A percentile compares a stretch with the other conserved stretches of the same genome.
These are phyloP conservation scores for Stylophora pistillata DNA, from an alignment of 64 coral and sea anemone species.

Conservation along the genomic window DNA sequence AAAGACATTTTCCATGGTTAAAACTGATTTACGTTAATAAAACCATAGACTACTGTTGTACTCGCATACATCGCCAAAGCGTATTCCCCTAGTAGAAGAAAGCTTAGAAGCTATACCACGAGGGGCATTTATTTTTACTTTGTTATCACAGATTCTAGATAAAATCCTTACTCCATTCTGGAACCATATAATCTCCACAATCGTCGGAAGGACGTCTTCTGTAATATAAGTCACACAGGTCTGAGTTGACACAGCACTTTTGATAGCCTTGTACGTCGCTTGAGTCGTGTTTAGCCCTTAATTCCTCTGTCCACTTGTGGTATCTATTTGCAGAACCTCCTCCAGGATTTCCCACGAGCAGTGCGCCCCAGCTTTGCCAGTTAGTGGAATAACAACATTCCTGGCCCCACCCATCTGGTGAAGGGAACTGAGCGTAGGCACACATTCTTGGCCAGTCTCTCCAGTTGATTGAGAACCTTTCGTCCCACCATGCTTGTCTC, in stretches of 20 bases:
- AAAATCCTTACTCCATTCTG: conserved; percentile 38
- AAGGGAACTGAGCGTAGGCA: conserved; percentile 5
- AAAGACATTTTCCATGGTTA: too few relatives aligned
- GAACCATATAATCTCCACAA: conserved; percentile 17
- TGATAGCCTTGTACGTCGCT: conserved; percentile 14
- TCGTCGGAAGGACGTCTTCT: conserved; percentile 36
- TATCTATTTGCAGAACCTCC: conserved; percentile 45
- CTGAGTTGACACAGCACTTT: conserved; percentile 12
- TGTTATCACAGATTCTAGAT: too few relatives aligned
- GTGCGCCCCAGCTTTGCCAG: conserved; percentile 4
- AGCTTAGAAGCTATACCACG: too few relatives aligned
- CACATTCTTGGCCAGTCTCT: neutral
- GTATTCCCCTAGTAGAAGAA: too few relatives aligned
- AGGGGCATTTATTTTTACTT: too few relatives aligned
- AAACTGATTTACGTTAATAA: too few relatives aligned
- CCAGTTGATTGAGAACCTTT: conserved; percentile 22
- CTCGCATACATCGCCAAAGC: too few relatives aligned
- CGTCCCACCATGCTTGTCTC: conserved; percentile 50
- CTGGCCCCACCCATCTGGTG: conserved; percentile 45
- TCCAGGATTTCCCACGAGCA: conserved; percentile 31
- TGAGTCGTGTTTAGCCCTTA: neutral
- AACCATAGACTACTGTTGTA: too few relatives aligned
- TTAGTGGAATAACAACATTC: conserved; percentile 49
- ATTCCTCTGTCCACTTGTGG: neutral
- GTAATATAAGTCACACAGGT: conserved; percentile 36